Percentiles rank a stretch among this genome's conserved stretches.
Conservation (phyloP, 2,797 vertebrate species). For the Hippopotamyrus pictus region DNA sequence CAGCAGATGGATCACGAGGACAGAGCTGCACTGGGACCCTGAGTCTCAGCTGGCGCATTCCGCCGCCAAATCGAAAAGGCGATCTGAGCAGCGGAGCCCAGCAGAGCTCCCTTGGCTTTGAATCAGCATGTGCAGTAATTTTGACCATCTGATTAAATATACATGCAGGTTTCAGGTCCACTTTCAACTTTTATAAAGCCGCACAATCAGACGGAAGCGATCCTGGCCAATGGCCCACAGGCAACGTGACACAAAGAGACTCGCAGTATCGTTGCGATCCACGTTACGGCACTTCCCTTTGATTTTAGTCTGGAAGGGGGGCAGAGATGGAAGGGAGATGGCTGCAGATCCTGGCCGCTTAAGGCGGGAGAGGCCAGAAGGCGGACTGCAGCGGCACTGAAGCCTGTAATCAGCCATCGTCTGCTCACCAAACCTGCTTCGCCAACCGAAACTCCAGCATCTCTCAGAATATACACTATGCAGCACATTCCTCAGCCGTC, state of each 20-base stretch:
- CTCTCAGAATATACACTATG: neutral
- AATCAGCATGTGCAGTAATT: neutral
- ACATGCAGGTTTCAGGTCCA: neutral
- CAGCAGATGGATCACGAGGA: too few species aligned
- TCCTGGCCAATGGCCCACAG: neutral
- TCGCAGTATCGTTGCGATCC: neutral
- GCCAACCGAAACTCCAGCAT: neutral
- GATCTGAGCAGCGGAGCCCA: neutral
- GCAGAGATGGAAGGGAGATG: neutral
- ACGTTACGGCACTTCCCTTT: neutral
- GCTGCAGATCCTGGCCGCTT: slow-evolving; percentile 26
- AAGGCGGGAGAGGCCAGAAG: neutral
- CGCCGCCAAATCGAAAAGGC: neutral
- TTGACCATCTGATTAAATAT: neutral
- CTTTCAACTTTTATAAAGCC: neutral
- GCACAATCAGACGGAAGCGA: neutral
- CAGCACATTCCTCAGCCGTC: neutral
- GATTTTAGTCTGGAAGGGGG: neutral
- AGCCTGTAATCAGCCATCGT: slow-evolving; percentile 33
- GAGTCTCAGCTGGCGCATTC: neutral
- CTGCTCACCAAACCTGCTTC: neutral
- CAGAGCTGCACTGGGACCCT: neutral
- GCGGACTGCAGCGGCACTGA: slow-evolving; percentile 39
- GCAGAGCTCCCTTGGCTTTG: neutral
- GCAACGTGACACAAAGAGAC: neutral